phyloP scores from a whole-genome alignment of 2,888 invertebrate species.

The Drosophila robusta region DNA sequence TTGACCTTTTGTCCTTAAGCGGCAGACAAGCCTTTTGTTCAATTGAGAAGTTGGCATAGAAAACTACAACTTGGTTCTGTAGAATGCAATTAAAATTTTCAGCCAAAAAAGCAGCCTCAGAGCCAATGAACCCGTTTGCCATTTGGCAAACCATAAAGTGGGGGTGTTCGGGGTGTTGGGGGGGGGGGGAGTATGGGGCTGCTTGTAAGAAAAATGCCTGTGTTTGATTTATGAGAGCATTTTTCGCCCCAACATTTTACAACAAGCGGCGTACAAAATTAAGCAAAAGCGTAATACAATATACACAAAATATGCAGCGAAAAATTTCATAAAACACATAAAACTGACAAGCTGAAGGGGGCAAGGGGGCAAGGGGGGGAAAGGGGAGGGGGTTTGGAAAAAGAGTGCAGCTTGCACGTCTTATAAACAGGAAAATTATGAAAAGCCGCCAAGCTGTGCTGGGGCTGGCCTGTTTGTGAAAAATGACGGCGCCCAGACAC shows the following conservation, averaged over 20 bases:
- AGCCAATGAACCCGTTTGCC: constrained; percentile 70
- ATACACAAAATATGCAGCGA: constrained; percentile 76
- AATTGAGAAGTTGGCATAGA: constrained; percentile 67
- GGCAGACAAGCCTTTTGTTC: constrained; percentile 32
- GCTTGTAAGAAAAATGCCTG: constrained; percentile 58
- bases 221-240: constrained; percentile 73
- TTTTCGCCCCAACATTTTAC: constrained; percentile 59
- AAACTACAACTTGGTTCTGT: constrained; percentile 63
- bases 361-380: neutral
- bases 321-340: constrained; percentile 79
- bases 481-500: constrained; percentile 68
- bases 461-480: constrained; percentile 61
- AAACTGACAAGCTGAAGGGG: constrained; percentile 65
- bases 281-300: constrained; percentile 74
- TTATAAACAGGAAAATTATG: constrained; percentile 73
- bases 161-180: neutral
- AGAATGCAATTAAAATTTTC: constrained; percentile 76
- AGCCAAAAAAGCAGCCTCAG: constrained; percentile 13
- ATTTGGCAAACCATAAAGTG: constrained; percentile 16
- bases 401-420: constrained; percentile 74
- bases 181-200: neutral
- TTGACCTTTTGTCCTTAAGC: constrained; percentile 66
- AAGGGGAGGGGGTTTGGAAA: neutral
- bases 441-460: constrained; percentile 58
- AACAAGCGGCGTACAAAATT: constrained; percentile 67